Conservation (phyloP, 1,140 invertebrate genomes). For the Trichoplusia ni region DNA sequence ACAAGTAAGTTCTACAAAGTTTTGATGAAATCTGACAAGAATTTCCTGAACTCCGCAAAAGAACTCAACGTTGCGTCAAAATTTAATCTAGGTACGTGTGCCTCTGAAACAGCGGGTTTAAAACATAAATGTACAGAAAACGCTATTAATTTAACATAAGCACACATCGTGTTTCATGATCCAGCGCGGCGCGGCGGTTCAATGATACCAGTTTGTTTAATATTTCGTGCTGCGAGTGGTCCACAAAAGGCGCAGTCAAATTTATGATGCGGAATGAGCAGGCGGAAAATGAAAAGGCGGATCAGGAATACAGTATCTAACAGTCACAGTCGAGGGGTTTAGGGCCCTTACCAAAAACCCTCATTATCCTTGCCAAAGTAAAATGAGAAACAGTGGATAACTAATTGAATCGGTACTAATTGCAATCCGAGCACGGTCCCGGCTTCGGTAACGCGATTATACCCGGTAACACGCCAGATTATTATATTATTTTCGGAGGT, state of each 20-base stretch:
- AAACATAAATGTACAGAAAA: too few species aligned
- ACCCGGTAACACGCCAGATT: conserved; percentile 4
- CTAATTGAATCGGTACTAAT: conserved; percentile 26
- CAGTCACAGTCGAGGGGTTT: conserved; percentile 2
- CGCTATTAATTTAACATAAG: too few species aligned
- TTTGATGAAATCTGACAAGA: too few species aligned
- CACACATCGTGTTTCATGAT: too few species aligned
- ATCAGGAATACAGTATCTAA: neutral
- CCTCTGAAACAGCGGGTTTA: too few species aligned
- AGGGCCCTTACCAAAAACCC: conserved; percentile 8
- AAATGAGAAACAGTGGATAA: conserved; percentile 27
- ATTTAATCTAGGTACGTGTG: too few species aligned
- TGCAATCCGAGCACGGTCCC: conserved; percentile 9
- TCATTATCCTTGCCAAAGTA: conserved; percentile 21
- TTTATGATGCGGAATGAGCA: conserved; percentile 19
- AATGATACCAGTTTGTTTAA: too few species aligned
- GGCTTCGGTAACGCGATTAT: conserved; percentile 16
- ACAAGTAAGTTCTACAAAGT: too few species aligned
- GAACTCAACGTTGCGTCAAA: too few species aligned
- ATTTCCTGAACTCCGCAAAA: too few species aligned
- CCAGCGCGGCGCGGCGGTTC: too few species aligned
- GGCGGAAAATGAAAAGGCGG: conserved; percentile 9
- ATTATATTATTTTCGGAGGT: conserved; percentile 23
- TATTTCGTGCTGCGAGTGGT: neutral
- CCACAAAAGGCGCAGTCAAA: neutral